Base-by-base conservation (phyloP, 2,797 vertebrate species). In the Sebastes diploproa region DNA sequence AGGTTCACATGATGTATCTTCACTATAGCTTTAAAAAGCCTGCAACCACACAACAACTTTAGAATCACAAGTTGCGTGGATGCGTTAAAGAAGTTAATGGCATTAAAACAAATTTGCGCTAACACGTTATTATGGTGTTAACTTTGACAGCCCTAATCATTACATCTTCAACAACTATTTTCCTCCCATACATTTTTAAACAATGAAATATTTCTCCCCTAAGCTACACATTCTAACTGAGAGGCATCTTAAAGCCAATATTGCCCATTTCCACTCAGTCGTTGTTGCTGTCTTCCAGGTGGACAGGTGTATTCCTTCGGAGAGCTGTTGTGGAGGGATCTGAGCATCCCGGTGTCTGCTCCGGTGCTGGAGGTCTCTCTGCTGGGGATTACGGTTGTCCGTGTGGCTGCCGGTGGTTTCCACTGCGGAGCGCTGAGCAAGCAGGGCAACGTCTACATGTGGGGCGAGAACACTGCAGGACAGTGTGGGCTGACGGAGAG, bases 271-370 rank as follows among this genome's bases (percentile, higher is more conserved):
- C 9, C 13, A 70, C 14, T 29, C 16, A 20, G 42, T 20, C 0
- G 10, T 58, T 16, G 0, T 72, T 64, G 13, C 42, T 54, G 2
- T 83, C 29, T 76, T 84, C 66, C 86, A 99, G 98, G 96, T 86
- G 97, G 98, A 72, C 94, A 95, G n/a, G 98, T 99, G 65, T 99
- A 97, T 92, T 98, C 97, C 68, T 98, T 98, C 6, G 98, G 98
- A 42, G 96, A 94, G 67, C 95, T 98, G 82, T 90, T 96, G 1
- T 99, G 98, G 98, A 96, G 93, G 77, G 82, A 84, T 67, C 50
- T 82, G 91, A 94, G 80, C 14, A n/a, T 96, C 38, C 90, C 91
- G 0, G 73, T 82, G 65, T 88, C 91, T 14, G 85, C 84, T n/a
- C 97, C 97, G 2, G 0, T 96, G 76, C 91, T 97, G 74, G 98